A percentile compares a stretch with the other conserved stretches of the same genome.
phyloP scores from a whole-genome alignment of 2,113 vertebrate genomes.

The Rostratula benghalensis region DNA sequence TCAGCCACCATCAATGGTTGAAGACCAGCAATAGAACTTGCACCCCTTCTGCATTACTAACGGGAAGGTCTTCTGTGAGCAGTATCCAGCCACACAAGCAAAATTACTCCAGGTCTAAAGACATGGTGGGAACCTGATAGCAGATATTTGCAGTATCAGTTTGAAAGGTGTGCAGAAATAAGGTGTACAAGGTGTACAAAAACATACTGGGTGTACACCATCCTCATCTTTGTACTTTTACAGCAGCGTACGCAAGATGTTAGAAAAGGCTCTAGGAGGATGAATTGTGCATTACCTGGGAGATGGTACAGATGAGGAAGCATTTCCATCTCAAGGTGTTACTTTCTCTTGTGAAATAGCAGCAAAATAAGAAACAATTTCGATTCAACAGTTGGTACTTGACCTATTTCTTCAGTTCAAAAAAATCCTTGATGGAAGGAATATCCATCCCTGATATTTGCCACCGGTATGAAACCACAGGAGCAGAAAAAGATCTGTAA shows the following conservation, averaged over 20 bases:
- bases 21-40: background rate
- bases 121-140: background rate
- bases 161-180: background rate
- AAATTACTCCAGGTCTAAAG: background rate
- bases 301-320: background rate
- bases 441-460: background rate
- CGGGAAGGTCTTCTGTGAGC: background rate
- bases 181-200: background rate
- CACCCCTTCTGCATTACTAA: rapidly evolving
- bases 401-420: background rate
- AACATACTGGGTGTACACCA: rapidly evolving
- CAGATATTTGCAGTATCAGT: background rate
- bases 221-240: background rate
- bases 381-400: background rate
- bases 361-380: background rate
- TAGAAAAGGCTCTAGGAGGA: background rate
- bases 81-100: background rate
- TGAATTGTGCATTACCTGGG: background rate
- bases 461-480: background rate
- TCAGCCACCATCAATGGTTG: background rate
- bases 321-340: background rate
- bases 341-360: background rate
- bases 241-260: rapidly evolving
- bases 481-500: background rate
- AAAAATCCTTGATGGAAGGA: background rate